Percentiles rank a stretch among this genome's conserved stretches.
Conservation (phyloP, 2,888 invertebrate species). For the Smittia aterrima region DNA sequence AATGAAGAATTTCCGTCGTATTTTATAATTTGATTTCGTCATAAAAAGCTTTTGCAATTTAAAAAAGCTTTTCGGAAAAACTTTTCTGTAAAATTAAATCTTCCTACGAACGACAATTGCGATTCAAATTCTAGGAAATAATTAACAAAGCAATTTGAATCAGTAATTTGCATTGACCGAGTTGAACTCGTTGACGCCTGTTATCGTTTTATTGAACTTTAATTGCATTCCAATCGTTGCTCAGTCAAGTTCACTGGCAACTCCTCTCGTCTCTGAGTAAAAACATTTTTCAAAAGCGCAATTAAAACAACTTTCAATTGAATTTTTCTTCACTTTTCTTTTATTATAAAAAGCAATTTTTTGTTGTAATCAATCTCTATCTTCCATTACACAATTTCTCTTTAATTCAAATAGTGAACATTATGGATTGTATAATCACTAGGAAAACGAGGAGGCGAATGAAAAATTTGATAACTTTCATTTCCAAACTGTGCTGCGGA, state of each 20-base stretch:
- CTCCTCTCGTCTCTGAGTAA: not conserved
- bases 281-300: not conserved
- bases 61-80: too few relatives aligned
- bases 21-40: too few relatives aligned
- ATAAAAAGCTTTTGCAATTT: too few relatives aligned
- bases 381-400: not conserved
- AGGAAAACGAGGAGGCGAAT: not conserved
- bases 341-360: conserved; percentile 11
- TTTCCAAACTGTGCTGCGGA: not conserved
- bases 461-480: not conserved
- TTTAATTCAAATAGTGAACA: conserved; percentile 8
- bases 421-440: not conserved
- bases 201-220: not conserved
- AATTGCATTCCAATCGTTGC: not conserved
- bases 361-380: not conserved
- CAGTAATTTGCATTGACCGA: not conserved
- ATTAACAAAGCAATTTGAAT: not conserved
- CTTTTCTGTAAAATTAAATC: too few relatives aligned
- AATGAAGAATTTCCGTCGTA: too few relatives aligned
- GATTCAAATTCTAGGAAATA: not conserved
- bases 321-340: not conserved
- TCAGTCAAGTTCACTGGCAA: too few relatives aligned
- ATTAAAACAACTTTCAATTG: not conserved
- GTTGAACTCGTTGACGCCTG: not conserved
- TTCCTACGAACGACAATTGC: too few relatives aligned